Conservation (phyloP, 2,797 vertebrate genomes). For the Eupleurogrammus muticus region DNA sequence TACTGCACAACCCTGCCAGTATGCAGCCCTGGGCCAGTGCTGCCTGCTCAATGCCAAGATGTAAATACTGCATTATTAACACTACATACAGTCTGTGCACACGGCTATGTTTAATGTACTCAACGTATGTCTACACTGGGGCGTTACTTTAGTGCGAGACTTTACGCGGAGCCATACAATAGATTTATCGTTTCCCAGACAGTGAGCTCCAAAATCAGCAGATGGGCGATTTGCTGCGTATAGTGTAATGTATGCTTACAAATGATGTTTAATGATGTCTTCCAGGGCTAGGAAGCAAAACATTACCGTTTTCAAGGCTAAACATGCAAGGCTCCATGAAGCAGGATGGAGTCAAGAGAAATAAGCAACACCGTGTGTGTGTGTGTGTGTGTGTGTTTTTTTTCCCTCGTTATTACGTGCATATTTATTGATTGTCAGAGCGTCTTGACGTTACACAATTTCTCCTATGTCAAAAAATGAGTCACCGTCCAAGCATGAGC, state of each 20-base stretch:
- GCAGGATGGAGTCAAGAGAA: slow-evolving; percentile 37
- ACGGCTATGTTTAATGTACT: slow-evolving; percentile 53
- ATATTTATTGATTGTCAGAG: slow-evolving; percentile 48
- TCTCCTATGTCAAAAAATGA: neutral
- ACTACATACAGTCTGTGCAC: slow-evolving; percentile 65
- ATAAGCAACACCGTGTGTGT: slow-evolving; percentile 12
- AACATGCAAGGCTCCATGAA: slow-evolving; percentile 45
- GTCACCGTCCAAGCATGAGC: slow-evolving; percentile 11
- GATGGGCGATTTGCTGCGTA: slow-evolving; percentile 75
- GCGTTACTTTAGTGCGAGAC: slow-evolving; percentile 51
- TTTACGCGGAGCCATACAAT: slow-evolving; percentile 59
- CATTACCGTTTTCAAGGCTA: slow-evolving; percentile 64
- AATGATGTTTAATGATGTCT: slow-evolving; percentile 79
- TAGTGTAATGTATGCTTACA: slow-evolving; percentile 74
- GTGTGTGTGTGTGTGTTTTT: too few relatives aligned
- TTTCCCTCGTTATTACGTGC: slow-evolving; percentile 34
- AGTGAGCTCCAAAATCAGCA: slow-evolving; percentile 62
- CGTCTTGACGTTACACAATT: slow-evolving; percentile 9
- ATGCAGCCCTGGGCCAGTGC: slow-evolving; percentile 63
- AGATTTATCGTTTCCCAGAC: slow-evolving; percentile 72
- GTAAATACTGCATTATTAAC: slow-evolving; percentile 83
- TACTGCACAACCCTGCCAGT: slow-evolving; percentile 71
- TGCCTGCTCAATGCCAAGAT: slow-evolving; percentile 69
- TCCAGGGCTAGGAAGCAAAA: slow-evolving; percentile 66
- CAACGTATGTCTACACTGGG: slow-evolving; percentile 56